phyloP scores from a whole-genome alignment of 2,888 invertebrate genomes.

The Eupsilia transversa region DNA sequence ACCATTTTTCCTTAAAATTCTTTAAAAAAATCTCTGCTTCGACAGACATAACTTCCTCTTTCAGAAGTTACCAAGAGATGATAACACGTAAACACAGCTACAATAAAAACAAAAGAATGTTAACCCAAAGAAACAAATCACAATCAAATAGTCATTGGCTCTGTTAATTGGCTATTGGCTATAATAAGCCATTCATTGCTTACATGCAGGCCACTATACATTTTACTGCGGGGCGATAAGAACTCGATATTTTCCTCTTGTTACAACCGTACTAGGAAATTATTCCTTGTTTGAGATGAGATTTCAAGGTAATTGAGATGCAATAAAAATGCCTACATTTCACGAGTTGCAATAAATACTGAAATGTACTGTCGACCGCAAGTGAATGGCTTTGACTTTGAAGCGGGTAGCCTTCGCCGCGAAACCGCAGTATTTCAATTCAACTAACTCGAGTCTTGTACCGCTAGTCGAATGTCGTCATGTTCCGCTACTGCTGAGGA shows the following conservation, averaged over 20 bases:
- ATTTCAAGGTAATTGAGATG: slow-evolving; percentile 19
- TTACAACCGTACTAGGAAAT: not conserved
- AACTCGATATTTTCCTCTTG: not conserved
- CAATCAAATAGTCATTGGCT: slow-evolving; percentile 26
- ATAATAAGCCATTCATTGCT: slow-evolving; percentile 33
- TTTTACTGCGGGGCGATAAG: slow-evolving; percentile 48
- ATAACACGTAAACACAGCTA: not conserved
- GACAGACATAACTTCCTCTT: too few species aligned
- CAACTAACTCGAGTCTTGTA: too few species aligned
- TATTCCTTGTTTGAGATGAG: slow-evolving; percentile 2
- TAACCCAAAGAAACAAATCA: slow-evolving; percentile 13
- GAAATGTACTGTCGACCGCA: too few species aligned
- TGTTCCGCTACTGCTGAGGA: too few species aligned
- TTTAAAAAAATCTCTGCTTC: too few species aligned
- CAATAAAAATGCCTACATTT: not conserved
- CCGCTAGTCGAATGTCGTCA: too few species aligned
- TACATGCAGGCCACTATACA: not conserved
- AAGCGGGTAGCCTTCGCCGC: too few species aligned
- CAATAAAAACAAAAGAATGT: slow-evolving; percentile 18
- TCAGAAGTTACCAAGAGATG: not conserved
- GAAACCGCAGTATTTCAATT: too few species aligned
- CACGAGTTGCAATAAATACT: slow-evolving; percentile 4
- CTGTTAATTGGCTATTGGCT: slow-evolving; percentile 37
- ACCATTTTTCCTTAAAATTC: too few species aligned
- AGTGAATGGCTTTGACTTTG: too few species aligned